These are phyloP conservation scores for Panagrolaimus sp. DNA, from an alignment of 1,140 invertebrate genomes.

Conservation along the genomic window DNA sequence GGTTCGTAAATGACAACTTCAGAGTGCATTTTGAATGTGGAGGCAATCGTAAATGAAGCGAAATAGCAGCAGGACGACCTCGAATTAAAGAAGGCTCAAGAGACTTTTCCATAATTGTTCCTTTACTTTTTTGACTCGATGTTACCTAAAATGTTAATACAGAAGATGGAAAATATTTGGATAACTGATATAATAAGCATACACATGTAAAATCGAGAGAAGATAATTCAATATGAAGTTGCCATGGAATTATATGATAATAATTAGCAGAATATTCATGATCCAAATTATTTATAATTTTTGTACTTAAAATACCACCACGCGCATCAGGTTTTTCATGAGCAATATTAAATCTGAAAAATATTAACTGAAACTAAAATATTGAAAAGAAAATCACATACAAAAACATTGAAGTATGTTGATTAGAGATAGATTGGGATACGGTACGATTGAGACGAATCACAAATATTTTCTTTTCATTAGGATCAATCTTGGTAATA, in stretches of 20 bases:
- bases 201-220: constrained; percentile 6
- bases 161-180: too few relatives aligned
- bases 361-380: not conserved
- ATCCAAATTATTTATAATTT: not conserved
- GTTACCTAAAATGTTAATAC: too few relatives aligned
- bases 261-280: not conserved
- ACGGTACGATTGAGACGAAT: not conserved
- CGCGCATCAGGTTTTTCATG: constrained; percentile 1
- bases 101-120: not conserved
- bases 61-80: not conserved
- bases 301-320: not conserved
- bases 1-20: constrained; percentile 1
- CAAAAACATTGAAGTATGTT: not conserved
- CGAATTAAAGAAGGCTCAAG: not conserved
- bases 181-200: too few relatives aligned
- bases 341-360: not conserved
- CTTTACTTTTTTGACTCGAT: not conserved
- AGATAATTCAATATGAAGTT: constrained; percentile 2
- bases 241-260: constrained; percentile 4
- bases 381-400: not conserved
- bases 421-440: not conserved
- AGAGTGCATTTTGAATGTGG: not conserved
- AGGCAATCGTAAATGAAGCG: not conserved
- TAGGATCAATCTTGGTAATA: not conserved
- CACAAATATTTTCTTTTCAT: not conserved